A percentile compares a stretch with the other conserved stretches of the same genome.
These are phyloP conservation scores for Melolontha melolontha DNA, from an alignment of 2,888 invertebrate species.

Conservation along the genomic window DNA sequence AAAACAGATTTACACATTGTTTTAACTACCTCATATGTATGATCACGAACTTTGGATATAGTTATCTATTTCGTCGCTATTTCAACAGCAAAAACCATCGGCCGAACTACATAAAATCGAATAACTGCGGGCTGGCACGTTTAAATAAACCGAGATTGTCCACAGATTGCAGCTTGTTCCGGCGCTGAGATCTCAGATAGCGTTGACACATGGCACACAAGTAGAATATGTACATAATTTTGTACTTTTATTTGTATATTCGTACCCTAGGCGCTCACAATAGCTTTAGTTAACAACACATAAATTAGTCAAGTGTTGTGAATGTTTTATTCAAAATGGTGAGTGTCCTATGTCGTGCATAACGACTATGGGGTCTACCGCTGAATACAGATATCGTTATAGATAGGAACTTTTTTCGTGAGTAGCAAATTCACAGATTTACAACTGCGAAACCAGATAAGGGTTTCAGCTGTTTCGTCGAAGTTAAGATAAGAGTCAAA, in stretches of 20 bases:
- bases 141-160: no score
- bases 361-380: constrained; percentile 46
- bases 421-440: constrained; percentile 43
- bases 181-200: constrained; percentile 58
- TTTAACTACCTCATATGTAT: no score
- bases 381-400: constrained; percentile 52
- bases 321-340: constrained; percentile 59
- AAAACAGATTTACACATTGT: no score
- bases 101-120: constrained; percentile 18
- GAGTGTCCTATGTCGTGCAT: constrained; percentile 47
- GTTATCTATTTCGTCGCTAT: constrained; percentile 24
- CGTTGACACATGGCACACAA: constrained; percentile 58
- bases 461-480: constrained; percentile 21
- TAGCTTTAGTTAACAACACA: constrained; percentile 60
- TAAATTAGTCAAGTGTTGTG: constrained; percentile 56
- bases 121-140: neutral
- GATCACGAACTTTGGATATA: no score
- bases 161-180: constrained; percentile 56
- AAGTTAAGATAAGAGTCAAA: neutral
- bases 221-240: constrained; percentile 61
- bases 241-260: constrained; percentile 59
- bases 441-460: constrained; percentile 40
- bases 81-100: constrained; percentile 22
- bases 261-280: constrained; percentile 59
- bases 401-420: constrained; percentile 50